phyloP scores from a whole-genome alignment of 2,888 invertebrate genomes.

The Micoletzkya japonica region DNA sequence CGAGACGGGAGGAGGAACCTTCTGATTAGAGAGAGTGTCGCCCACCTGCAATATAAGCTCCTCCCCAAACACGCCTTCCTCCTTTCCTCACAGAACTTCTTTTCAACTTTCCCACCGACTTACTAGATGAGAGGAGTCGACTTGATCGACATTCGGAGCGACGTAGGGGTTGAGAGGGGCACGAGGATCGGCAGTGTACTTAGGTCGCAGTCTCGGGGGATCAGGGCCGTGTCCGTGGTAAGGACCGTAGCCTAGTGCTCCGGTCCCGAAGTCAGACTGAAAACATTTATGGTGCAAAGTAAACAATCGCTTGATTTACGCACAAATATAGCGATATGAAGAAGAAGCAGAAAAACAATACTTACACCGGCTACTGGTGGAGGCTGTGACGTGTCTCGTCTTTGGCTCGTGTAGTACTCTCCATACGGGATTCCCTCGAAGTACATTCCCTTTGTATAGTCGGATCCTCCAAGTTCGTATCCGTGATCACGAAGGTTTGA shows the following conservation, averaged over 20 bases:
- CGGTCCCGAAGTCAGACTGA: constrained; percentile 39
- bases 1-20: constrained; percentile 29
- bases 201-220: constrained; percentile 51
- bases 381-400: background rate
- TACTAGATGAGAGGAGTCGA: constrained; percentile 34
- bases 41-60: constrained; percentile 37
- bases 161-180: constrained; percentile 53
- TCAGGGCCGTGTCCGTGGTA: constrained; percentile 60
- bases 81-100: background rate
- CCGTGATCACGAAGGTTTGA: constrained; percentile 25
- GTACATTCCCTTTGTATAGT: constrained; percentile 41
- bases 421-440: constrained; percentile 3
- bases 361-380: constrained; percentile 20
- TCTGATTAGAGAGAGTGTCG: constrained; percentile 59
- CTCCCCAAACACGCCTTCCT: background rate
- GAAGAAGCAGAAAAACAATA: background rate
- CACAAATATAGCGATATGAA: no score
- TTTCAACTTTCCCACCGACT: background rate
- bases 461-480: constrained; percentile 48
- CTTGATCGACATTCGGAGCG: constrained; percentile 48
- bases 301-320: background rate
- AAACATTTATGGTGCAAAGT: background rate
- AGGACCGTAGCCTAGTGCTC: constrained; percentile 28
- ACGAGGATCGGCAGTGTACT: constrained; percentile 55
- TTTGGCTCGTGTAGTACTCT: constrained; percentile 1